phyloP scores from a whole-genome alignment of 2,888 invertebrate genomes.

The Drosophila maculinotata region DNA sequence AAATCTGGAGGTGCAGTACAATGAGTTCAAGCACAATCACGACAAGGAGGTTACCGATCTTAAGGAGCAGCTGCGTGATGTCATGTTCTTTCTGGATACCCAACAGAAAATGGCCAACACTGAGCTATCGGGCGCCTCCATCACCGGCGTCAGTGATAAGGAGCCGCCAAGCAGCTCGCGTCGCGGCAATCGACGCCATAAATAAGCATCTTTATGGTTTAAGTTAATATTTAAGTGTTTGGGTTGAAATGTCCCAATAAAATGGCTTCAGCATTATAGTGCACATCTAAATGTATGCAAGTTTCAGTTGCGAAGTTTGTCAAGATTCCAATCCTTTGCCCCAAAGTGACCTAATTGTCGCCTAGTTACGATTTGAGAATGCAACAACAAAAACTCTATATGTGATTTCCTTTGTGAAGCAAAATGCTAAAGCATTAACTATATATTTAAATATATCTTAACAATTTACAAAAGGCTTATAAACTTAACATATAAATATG shows the following conservation, averaged over 20 bases:
- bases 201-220: constrained; percentile 34
- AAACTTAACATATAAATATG: constrained; percentile 14
- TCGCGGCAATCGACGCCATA: constrained; percentile 79
- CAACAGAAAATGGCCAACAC: constrained; percentile 86
- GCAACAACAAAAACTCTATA: constrained; percentile 50
- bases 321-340: constrained; percentile 8
- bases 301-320: constrained; percentile 35
- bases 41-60: constrained; percentile 91
- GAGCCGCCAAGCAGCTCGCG: constrained; percentile 55
- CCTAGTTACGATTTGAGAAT: constrained; percentile 2
- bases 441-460: neutral
- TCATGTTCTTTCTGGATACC: constrained; percentile 98
- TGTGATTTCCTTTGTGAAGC: constrained; percentile 67
- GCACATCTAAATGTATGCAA: constrained; percentile 16
- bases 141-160: constrained; percentile 80
- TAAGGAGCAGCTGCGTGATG: constrained; percentile 96
- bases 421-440: constrained; percentile 37
- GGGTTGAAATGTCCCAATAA: constrained; percentile 17
- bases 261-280: constrained; percentile 11
- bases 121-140: constrained; percentile 82
- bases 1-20: constrained; percentile 86
- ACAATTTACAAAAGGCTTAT: constrained; percentile 16
- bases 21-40: constrained; percentile 87
- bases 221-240: constrained; percentile 5
- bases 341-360: constrained; percentile 1